These are phyloP conservation scores for Prolemur simus DNA, from an alignment of 2,113 vertebrate genomes.

Conservation along the genomic window DNA sequence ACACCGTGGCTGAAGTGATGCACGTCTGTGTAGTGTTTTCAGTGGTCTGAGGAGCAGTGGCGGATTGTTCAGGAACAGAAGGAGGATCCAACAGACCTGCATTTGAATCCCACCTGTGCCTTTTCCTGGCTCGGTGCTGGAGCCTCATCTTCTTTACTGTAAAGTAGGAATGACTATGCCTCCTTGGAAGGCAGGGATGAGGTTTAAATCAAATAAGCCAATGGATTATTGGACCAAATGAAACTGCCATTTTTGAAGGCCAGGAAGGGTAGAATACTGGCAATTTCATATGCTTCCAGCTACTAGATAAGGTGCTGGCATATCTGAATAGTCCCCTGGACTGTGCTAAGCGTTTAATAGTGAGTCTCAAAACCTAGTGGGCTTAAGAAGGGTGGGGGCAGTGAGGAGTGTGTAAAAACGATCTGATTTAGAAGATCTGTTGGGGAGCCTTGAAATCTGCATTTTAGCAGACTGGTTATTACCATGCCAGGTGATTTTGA, in stretches of 20 bases:
- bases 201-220: background rate
- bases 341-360: background rate
- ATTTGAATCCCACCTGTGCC: background rate
- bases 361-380: background rate
- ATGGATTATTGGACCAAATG: background rate
- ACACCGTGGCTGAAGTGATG: background rate
- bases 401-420: background rate
- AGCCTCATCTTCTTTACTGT: background rate
- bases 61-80: background rate
- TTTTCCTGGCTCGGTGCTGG: background rate
- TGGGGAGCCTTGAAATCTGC: background rate
- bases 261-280: background rate
- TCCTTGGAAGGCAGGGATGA: background rate
- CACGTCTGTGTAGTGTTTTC: background rate
- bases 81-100: background rate
- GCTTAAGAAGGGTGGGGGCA: background rate
- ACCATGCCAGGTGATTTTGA: background rate
- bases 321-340: background rate
- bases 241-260: background rate
- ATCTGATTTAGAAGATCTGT: background rate
- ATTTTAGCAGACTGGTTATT: background rate
- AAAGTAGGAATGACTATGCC: background rate
- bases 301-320: background rate
- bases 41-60: background rate
- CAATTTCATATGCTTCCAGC: background rate